Conservation (phyloP, 2,888 invertebrate species). For the Pheosia gnoma region DNA sequence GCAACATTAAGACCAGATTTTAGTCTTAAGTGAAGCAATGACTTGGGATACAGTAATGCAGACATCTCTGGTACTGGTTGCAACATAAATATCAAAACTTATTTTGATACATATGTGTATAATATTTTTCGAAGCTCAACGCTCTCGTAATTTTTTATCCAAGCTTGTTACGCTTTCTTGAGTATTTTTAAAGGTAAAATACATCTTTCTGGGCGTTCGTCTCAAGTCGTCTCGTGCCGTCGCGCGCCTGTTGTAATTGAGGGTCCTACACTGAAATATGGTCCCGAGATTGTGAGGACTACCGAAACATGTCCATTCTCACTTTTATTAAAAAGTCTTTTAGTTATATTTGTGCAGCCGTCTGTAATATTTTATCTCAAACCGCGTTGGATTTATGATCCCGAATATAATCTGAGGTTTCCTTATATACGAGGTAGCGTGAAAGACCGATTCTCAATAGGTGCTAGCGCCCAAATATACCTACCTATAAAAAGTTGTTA, state of each 20-base stretch:
- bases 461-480: too few relatives aligned
- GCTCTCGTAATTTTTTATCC: slow-evolving; percentile 19
- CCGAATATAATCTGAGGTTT: background rate
- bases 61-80: slow-evolving; percentile 25
- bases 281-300: slow-evolving; percentile 30
- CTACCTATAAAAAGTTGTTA: too few relatives aligned
- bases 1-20: slow-evolving; percentile 72
- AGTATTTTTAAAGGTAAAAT: slow-evolving; percentile 28
- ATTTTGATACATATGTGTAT: slow-evolving; percentile 6
- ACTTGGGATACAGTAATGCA: slow-evolving; percentile 57
- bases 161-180: slow-evolving; percentile 35
- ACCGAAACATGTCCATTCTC: slow-evolving; percentile 15
- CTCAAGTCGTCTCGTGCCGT: slow-evolving; percentile 28
- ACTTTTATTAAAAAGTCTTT: slow-evolving; percentile 27
- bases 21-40: slow-evolving; percentile 70
- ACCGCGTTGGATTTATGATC: slow-evolving; percentile 6
- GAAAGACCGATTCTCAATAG: too few relatives aligned
- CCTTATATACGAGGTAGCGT: too few relatives aligned
- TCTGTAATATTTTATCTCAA: slow-evolving; percentile 17
- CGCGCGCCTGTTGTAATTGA: slow-evolving; percentile 45
- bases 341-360: slow-evolving; percentile 38
- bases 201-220: slow-evolving; percentile 21
- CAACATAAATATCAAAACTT: too few relatives aligned
- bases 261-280: slow-evolving; percentile 41
- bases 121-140: slow-evolving; percentile 15